Base-by-base conservation (phyloP, 92 coral and sea anemone species). In the Porites evermanni region DNA sequence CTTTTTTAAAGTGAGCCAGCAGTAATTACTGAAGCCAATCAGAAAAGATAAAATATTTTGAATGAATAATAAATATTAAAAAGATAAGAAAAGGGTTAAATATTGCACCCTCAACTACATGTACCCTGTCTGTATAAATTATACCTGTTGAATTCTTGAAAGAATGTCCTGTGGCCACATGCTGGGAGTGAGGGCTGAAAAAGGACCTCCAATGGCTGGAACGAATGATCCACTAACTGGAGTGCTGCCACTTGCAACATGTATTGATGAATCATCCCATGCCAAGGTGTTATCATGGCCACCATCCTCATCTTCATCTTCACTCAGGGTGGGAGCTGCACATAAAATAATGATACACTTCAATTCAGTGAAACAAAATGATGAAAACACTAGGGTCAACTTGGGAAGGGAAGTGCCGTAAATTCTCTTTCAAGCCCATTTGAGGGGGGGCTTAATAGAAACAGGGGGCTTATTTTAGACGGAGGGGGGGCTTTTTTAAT, bases 151-250 rank as follows among this genome's bases (percentile, higher is more conserved):
- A 78, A 97, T 97, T 72, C 99, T 92, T 6, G 99, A 95, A 52
- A 97, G 93, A 13, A 97, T 95, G 64, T 97, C 99, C 81, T 97
- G 99, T 9, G 99, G 99, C 99, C 99, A 97, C 94, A 97, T 95
- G 84, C 99, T 97, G 53, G 99, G 99, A 16, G 99, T 97, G 23
- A 97, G 93, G 8, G 99, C 99, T 53, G 99, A 97, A 82, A 97
- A 97, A 2, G 99, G 99, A 12, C 98, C 99, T 38, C 99, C 99
- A 80, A 96, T 96, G 23, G 99, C 98, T 4, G 99, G 99, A 19
- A 94, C 96, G 83, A 97, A 97, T 20, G 99, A 97, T 63, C 98
- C 99, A 73, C 93, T 92, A 75, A 97, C 90, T 12, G 99, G 98
- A 72, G 98, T 95, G 44, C 95, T 94, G 38, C 92, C 88, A 44